A percentile compares a stretch with the other conserved stretches of the same genome.
These are phyloP conservation scores for Urocyon cinereoargenteus DNA, from an alignment of 2,797 vertebrate species.

Conservation along the genomic window DNA sequence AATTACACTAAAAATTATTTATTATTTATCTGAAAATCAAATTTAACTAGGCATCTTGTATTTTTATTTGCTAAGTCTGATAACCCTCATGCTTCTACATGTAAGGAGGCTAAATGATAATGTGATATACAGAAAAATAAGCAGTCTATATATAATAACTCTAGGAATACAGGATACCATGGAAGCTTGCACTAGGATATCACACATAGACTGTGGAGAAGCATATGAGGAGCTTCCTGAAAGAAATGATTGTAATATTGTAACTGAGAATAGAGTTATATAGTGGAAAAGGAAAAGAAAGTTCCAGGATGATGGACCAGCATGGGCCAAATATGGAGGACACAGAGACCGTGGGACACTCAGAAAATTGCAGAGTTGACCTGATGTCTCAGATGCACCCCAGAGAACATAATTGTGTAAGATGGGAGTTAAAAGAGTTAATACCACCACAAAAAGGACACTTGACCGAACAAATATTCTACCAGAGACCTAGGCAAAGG, in stretches of 20 bases:
- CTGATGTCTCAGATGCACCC: background rate
- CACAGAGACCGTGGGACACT: background rate
- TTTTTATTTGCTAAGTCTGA: conserved; percentile 6
- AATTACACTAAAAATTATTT: background rate
- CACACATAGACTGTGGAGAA: background rate
- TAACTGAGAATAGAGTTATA: background rate
- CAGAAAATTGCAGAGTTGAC: background rate
- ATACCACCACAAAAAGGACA: background rate
- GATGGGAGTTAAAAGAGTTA: background rate
- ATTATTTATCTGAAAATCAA: background rate
- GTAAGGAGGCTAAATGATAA: background rate
- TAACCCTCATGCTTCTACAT: background rate
- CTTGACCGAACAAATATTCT: background rate
- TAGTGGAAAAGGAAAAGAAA: background rate
- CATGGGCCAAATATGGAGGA: background rate
- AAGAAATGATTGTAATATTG: background rate
- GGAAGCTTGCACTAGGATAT: background rate
- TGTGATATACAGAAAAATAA: background rate
- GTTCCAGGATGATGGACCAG: background rate
- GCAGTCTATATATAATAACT: background rate
- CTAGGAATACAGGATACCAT: background rate
- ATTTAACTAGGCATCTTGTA: background rate
- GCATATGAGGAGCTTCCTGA: background rate
- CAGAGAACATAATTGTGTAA: background rate
- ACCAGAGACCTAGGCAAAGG: background rate